A percentile compares a stretch with the other conserved stretches of the same genome.
These are phyloP conservation scores for Chinchilla lanigera DNA, from an alignment of 2,113 vertebrate genomes.

Conservation along the genomic window DNA sequence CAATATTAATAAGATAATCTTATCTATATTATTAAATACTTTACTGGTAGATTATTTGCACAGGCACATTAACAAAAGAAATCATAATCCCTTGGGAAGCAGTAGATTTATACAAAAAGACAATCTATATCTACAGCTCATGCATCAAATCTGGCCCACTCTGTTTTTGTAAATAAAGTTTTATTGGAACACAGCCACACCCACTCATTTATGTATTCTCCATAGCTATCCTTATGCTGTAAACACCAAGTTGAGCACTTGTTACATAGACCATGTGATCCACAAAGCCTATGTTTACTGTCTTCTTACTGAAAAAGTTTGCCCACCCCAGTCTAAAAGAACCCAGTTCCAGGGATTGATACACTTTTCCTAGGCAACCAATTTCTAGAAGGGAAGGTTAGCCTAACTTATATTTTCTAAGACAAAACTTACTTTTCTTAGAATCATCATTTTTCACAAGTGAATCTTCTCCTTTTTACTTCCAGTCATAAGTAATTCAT, in stretches of 20 bases:
- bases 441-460: background rate
- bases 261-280: background rate
- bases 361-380: constrained; percentile 12
- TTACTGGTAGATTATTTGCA: background rate
- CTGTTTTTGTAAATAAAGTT: background rate
- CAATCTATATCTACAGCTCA: background rate
- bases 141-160: background rate
- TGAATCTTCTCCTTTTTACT: constrained; percentile 9
- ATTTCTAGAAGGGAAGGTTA: background rate
- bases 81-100: background rate
- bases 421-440: background rate
- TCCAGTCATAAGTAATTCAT: background rate
- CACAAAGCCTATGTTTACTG: constrained; percentile 14
- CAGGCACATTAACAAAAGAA: constrained; percentile 6
- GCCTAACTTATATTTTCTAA: background rate
- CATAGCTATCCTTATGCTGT: background rate
- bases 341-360: constrained; percentile 19
- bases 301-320: background rate
- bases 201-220: background rate
- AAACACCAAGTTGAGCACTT: background rate
- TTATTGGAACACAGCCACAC: background rate
- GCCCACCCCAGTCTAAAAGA: background rate
- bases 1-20: background rate
- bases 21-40: too few species aligned
- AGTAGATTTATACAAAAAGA: background rate